Base-by-base conservation (phyloP, 2,888 invertebrate species). In the Antheraea yamamai region DNA sequence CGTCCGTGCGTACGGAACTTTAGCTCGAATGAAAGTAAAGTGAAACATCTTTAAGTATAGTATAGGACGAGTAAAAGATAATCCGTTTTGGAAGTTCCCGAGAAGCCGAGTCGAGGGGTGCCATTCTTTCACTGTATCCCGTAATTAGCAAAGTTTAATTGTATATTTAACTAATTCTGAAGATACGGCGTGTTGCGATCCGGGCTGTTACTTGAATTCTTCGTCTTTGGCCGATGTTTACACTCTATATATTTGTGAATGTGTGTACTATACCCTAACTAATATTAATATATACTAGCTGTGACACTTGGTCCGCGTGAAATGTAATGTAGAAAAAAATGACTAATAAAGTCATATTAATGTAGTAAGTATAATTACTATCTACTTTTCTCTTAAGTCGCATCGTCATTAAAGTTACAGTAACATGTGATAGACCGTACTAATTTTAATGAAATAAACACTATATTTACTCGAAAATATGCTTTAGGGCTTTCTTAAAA, bases 81-180 rank as follows among this genome's bases (percentile, higher is more conserved):
- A 70, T 70, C 70, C 12, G 70, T 70, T 70, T n/a, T 70, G 64
- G 39, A 72, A 75, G 52, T 73, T 73, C 18, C n/a, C 61, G 26
- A 72, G 30, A 26, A 64, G 66, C 58, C 23, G 35, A 71, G 64
- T 30, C 64, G 64, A 39, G 16, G 47, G 72, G 51, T 61, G 58
- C 20, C 74, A 75, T 72, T 75, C 74, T 75, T 75, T 75, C 74
- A 75, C 51, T 72, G 71, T 61, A 61, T n/a, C 39, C 70, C 20
- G 71, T 76, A 76, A 76, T 76, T 76, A 76, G 73, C 51, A 76
- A 76, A 76, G 76, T 76, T 76, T 76, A 73, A 76, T 76, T 76
- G 75, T 75, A 55, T 64, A 71, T 71, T 64, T 58, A 70, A 70
- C 10, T 70, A 70, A 70, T 70, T n/a, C 20, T n/a, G 39, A 39